phyloP scores from a whole-genome alignment of 2,888 invertebrate genomes.

The Orchesella flavescens region DNA sequence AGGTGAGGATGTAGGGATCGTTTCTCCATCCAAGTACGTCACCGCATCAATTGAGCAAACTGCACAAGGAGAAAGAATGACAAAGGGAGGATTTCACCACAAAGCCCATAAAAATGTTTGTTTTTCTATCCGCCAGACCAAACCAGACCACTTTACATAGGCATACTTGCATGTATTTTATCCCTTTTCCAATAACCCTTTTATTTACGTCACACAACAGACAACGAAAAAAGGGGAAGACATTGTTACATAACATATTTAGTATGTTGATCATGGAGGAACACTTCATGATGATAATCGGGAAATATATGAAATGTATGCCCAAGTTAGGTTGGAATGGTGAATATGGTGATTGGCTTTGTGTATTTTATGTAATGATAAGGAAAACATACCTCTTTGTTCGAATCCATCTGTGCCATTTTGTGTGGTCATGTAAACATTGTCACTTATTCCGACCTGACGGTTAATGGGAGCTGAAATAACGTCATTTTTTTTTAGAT shows the following conservation, averaged over 20 bases:
- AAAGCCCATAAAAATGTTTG: conserved; percentile 35
- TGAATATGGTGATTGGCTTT: not conserved
- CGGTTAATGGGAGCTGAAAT: conserved; percentile 71
- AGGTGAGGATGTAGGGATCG: conserved; percentile 80
- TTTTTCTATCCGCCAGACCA: not conserved
- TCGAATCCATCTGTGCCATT: conserved; percentile 72
- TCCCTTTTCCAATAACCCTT: too few relatives aligned
- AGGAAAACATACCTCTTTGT: conserved; percentile 67
- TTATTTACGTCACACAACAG: too few relatives aligned
- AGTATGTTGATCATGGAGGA: too few relatives aligned
- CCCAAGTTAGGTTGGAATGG: too few relatives aligned
- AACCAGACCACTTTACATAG: too few relatives aligned
- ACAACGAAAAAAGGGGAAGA: too few relatives aligned
- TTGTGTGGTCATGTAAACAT: conserved; percentile 72
- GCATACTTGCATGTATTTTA: too few relatives aligned
- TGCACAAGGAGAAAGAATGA: conserved; percentile 60
- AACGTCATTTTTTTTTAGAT: not conserved
- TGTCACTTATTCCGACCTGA: conserved; percentile 72
- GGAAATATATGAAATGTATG: too few relatives aligned
- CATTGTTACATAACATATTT: too few relatives aligned
- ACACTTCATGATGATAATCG: not conserved
- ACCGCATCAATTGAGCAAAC: conserved; percentile 80
- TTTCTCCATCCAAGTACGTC: conserved; percentile 80
- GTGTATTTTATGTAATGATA: too few relatives aligned
- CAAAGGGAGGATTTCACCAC: not conserved